Base-by-base conservation (phyloP, 2,113 vertebrate genomes). In the Lasiurus cinereus region DNA sequence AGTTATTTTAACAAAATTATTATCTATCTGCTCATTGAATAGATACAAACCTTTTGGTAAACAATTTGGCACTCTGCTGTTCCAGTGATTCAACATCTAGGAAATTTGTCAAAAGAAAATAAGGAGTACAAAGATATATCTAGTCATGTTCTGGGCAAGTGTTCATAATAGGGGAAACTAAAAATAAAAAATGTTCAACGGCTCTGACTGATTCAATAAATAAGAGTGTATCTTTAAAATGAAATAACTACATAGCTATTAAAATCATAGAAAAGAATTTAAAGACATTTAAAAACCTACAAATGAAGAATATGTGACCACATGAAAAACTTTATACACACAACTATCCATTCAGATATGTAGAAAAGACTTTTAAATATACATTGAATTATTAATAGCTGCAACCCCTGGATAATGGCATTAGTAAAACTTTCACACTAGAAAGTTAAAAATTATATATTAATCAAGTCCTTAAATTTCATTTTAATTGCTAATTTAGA, bases 71-170 rank as follows among this genome's bases (percentile, higher is more conserved):
- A 94, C 21, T 27, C 29, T 50, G 66, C 1, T n/a, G 27, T 52
- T 33, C 56, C 74, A 82, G 8, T 70, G 64, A 83, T 21, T 79
- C 39, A 18, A 50, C 0, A 13, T 52, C 13, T n/a, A 83, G 27
- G 29, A 84, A 88, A 80, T 46, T 85, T 69, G 94, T 3, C 43
- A 15, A 77, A 93, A 88, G 15, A 94, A 79, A 89, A 67, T 10
- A 84, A 62, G 0, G 6, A 78, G 5, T 52, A 79, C 33, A 73
- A 86, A 74, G 50, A 54, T 43, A 56, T 3, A 69, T 16, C 33
- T 48, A 43, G 29, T 46, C 48, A 84, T 46, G 22, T 46, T 83
- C 33, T 76, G 43, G 67, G 24, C 78, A 76, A 83, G 27, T 64
- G 16, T 27, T 54, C 19, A 21, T 24, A 96, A 86, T 21, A 84